These are phyloP conservation scores for Bugulina stolonifera DNA, from an alignment of 2,888 invertebrate genomes.

Conservation along the genomic window DNA sequence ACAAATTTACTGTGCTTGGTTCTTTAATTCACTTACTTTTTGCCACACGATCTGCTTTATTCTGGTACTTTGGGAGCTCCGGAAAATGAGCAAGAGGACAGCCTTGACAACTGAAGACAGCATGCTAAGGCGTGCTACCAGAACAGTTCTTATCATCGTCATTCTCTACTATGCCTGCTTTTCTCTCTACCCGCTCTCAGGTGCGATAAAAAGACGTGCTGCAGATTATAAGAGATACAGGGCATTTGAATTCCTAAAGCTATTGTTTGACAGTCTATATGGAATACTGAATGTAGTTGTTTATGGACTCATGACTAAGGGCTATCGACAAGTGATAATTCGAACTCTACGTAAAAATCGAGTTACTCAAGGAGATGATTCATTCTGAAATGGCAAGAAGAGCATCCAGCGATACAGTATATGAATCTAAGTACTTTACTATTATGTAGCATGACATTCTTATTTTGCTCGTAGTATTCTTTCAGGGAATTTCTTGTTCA, in stretches of 20 bases:
- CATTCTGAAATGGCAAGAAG: too few species aligned
- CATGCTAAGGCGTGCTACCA: not conserved
- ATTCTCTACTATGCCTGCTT: not conserved
- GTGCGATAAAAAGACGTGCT: too few species aligned
- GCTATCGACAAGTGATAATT: not conserved
- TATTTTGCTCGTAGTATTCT: too few species aligned
- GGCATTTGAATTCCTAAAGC: too few species aligned
- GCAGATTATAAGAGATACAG: too few species aligned
- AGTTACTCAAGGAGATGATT: too few species aligned
- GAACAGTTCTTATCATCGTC: not conserved
- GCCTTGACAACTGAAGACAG: not conserved
- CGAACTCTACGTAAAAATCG: too few species aligned
- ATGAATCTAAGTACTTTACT: too few species aligned
- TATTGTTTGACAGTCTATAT: too few species aligned
- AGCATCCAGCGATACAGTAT: too few species aligned
- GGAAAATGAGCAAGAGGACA: constrained; percentile 16
- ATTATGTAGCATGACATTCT: too few species aligned
- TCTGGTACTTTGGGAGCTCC: not conserved
- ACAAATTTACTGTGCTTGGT: not conserved
- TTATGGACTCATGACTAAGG: not conserved
- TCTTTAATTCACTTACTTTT: not conserved
- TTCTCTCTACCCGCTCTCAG: not conserved
- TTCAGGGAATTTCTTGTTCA: too few species aligned
- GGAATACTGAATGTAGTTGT: not conserved
- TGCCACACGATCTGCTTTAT: not conserved